These are phyloP conservation scores for Macrotis lagotis DNA, from an alignment of 2,113 vertebrate genomes.

Conservation along the genomic window DNA sequence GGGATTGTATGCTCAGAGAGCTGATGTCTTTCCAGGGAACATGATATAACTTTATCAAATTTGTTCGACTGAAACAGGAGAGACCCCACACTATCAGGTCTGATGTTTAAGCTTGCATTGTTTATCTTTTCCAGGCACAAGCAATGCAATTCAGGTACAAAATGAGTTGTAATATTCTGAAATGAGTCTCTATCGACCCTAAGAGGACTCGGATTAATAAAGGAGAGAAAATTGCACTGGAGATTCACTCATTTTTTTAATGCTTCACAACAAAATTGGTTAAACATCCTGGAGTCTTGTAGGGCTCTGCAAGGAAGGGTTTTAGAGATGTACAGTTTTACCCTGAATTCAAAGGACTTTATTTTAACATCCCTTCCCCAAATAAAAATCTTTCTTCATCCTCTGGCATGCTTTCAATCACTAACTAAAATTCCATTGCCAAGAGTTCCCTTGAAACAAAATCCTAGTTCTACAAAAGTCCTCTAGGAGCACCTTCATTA, in stretches of 20 bases:
- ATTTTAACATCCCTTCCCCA: neutral
- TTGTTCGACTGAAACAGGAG: conserved; percentile 48
- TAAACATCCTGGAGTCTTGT: conserved; percentile 54
- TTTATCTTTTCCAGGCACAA: conserved; percentile 41
- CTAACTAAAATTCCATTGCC: neutral
- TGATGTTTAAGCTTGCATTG: conserved; percentile 52
- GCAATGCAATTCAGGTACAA: conserved; percentile 57
- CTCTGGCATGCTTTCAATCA: neutral
- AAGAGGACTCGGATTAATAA: conserved; percentile 56
- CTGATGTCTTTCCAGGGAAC: conserved; percentile 61
- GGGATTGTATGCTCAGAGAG: neutral
- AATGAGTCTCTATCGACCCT: conserved; percentile 60
- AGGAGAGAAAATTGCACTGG: fast-evolving
- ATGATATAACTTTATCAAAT: neutral
- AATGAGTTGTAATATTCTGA: conserved; percentile 31
- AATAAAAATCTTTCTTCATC: neutral
- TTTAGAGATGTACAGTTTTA: neutral
- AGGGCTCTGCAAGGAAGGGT: neutral
- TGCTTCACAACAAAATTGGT: conserved; percentile 50
- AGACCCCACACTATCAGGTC: conserved; percentile 56
- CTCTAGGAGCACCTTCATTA: neutral
- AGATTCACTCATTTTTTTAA: conserved; percentile 73
- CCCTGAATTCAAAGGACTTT: neutral
- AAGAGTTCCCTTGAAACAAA: neutral
- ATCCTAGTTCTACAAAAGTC: neutral